These are phyloP conservation scores for Entomobrya proxima DNA, from an alignment of 2,888 invertebrate genomes.

Conservation along the genomic window DNA sequence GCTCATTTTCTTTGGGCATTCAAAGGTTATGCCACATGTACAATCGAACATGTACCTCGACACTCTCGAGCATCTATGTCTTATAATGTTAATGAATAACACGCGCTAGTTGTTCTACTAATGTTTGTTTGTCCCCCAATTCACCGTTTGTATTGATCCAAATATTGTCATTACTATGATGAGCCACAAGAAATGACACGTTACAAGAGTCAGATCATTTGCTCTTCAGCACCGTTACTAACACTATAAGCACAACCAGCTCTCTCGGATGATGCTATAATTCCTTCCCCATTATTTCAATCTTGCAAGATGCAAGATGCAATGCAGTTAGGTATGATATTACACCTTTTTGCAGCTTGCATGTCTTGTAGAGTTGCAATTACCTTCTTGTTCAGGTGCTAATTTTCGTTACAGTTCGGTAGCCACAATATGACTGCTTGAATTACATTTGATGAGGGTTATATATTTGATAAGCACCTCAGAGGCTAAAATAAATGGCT, in stretches of 20 bases:
- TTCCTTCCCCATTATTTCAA: not conserved
- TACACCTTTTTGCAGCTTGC: no score
- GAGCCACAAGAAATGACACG: constrained; percentile 15
- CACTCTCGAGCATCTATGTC: not conserved
- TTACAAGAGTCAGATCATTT: not conserved
- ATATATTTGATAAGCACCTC: not conserved
- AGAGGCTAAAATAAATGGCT: not conserved
- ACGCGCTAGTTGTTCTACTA: not conserved
- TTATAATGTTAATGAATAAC: not conserved
- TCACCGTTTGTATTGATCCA: not conserved
- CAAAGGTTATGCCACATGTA: not conserved
- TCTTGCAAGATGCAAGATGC: not conserved
- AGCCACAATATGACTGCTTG: not conserved
- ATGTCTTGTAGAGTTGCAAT: not conserved
- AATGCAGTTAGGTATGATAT: no score
- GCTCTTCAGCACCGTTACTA: not conserved
- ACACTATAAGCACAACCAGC: not conserved
- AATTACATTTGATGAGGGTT: not conserved
- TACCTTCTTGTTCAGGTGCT: no score
- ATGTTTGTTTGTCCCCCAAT: not conserved
- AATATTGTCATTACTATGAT: not conserved
- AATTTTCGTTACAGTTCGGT: no score
- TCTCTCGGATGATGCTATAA: not conserved
- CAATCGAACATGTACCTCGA: not conserved
- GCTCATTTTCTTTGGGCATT: no score